phyloP scores from a whole-genome alignment of 2,888 invertebrate genomes.

The Bombylius discolor region DNA sequence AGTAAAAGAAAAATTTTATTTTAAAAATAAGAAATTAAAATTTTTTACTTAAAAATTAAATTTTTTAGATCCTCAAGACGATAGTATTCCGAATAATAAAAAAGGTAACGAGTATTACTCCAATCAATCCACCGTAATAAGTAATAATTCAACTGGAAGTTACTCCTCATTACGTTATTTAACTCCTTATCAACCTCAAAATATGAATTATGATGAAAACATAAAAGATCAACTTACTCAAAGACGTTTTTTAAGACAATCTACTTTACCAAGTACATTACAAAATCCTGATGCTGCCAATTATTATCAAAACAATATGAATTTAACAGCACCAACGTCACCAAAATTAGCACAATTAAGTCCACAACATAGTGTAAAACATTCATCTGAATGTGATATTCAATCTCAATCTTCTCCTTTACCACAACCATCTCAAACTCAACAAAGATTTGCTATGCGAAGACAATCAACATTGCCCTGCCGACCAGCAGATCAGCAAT shows the following conservation, averaged over 20 bases:
- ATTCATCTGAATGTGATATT: slow-evolving; percentile 23
- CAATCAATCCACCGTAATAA: slow-evolving; percentile 34
- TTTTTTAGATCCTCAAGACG: slow-evolving; percentile 30
- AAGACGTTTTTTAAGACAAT: slow-evolving; percentile 32
- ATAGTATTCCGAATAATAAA: slow-evolving; percentile 14
- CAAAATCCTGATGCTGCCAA: slow-evolving; percentile 17
- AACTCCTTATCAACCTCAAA: slow-evolving; percentile 23
- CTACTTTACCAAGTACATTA: slow-evolving; percentile 32
- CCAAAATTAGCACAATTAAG: slow-evolving; percentile 28
- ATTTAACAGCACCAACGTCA: slow-evolving; percentile 32
- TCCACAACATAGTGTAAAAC: slow-evolving; percentile 24
- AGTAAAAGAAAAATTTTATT: slow-evolving; percentile 37
- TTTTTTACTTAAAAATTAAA: slow-evolving; percentile 29
- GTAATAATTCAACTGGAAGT: slow-evolving; percentile 21
- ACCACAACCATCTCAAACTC: slow-evolving; percentile 1
- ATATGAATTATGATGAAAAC: slow-evolving; percentile 19
- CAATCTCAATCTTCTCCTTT: neutral
- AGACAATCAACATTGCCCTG: slow-evolving; percentile 34
- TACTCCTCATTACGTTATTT: slow-evolving; percentile 26
- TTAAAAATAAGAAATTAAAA: neutral
- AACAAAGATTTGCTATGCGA: slow-evolving; percentile 22
- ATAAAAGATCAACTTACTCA: slow-evolving; percentile 22
- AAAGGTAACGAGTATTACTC: neutral
- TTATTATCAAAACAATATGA: slow-evolving; percentile 24
- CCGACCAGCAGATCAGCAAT: slow-evolving; percentile 16